phyloP scores from a whole-genome alignment of 2,888 invertebrate genomes.

The Odiellus spinosus region DNA sequence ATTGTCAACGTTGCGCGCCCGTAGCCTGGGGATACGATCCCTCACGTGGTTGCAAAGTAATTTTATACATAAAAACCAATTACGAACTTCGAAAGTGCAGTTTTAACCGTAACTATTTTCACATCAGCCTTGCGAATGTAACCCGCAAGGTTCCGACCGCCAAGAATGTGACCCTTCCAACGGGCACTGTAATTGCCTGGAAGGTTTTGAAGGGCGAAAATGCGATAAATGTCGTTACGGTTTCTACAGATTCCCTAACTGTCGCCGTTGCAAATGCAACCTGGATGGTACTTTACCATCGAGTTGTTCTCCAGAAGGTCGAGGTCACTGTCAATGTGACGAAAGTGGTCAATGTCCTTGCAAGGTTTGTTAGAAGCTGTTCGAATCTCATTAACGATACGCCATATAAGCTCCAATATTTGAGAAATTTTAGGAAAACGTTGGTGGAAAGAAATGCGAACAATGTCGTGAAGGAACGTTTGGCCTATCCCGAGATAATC shows the following conservation, averaged over 20 bases:
- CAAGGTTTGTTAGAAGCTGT: constrained; percentile 42
- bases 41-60: constrained; percentile 58
- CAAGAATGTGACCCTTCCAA: constrained; percentile 45
- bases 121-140: constrained; percentile 51
- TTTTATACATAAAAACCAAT: background rate
- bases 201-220: constrained; percentile 38
- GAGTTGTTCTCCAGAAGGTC: constrained; percentile 33
- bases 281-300: constrained; percentile 46
- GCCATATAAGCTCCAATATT: constrained; percentile 16
- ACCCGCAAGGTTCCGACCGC: constrained; percentile 48
- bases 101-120: background rate
- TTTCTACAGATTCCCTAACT: constrained; percentile 74
- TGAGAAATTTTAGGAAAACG: constrained; percentile 45
- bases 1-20: constrained; percentile 61
- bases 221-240: constrained; percentile 73
- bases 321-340: constrained; percentile 48
- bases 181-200: constrained; percentile 48
- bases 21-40: constrained; percentile 65
- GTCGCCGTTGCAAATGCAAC: constrained; percentile 69
- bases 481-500: constrained; percentile 57
- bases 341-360: constrained; percentile 69
- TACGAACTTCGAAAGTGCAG: constrained; percentile 1
- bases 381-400: too few species aligned
- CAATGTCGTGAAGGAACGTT: constrained; percentile 70
- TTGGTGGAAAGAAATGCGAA: constrained; percentile 66